phyloP scores from a whole-genome alignment of 2,888 invertebrate species.

The Xestia sexstrigata region DNA sequence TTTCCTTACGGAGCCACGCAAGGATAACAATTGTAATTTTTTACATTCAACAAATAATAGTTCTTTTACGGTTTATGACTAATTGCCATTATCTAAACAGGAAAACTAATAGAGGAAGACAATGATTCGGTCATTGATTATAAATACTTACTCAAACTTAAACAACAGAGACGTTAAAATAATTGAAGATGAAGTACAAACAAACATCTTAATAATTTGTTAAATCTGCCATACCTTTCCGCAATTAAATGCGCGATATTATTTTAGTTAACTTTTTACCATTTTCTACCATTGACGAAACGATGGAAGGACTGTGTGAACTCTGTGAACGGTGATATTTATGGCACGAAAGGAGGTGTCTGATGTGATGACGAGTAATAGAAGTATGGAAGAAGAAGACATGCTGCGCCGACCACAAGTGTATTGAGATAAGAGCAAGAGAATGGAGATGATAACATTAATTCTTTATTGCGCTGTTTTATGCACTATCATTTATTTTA shows the following conservation, averaged over 20 bases:
- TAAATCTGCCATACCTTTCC: background rate
- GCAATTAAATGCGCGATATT: background rate
- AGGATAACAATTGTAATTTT: slow-evolving; percentile 8
- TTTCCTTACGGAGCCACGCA: slow-evolving; percentile 4
- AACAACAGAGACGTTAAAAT: background rate
- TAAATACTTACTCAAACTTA: slow-evolving; percentile 4
- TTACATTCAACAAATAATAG: slow-evolving; percentile 18
- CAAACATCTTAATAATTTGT: background rate
- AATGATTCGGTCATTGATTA: background rate
- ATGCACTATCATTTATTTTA: background rate
- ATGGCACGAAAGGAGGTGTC: too few relatives aligned
- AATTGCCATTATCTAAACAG: background rate
- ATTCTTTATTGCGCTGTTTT: background rate
- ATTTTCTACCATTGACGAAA: too few relatives aligned
- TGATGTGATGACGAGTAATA: too few relatives aligned
- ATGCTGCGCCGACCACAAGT: too few relatives aligned
- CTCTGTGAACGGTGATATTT: too few relatives aligned
- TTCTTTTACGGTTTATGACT: background rate
- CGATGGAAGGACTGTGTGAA: too few relatives aligned
- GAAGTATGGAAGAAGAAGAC: too few relatives aligned
- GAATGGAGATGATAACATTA: background rate
- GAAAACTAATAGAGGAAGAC: background rate
- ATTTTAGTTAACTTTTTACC: background rate
- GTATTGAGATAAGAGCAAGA: too few relatives aligned
- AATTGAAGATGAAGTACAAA: background rate